Base-by-base conservation (phyloP, 37 sponge, comb jelly and placozoan species). In the Eunapius fragilis region DNA sequence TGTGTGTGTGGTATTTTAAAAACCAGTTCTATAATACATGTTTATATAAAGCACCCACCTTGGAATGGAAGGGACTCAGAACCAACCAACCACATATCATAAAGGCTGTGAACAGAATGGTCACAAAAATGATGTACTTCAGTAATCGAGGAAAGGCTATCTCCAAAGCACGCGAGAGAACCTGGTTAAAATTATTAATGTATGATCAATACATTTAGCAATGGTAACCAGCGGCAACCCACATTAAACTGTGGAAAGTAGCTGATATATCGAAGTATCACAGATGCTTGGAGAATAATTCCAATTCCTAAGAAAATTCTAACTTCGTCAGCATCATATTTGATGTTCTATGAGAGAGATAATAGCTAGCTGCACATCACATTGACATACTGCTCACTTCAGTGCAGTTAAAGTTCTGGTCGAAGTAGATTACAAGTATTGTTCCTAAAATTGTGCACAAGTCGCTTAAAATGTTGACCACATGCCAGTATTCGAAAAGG, bases 191-290 rank as follows among this genome's bases (percentile, higher is more conserved):
- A 17, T 9, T 41, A 2, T 58, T 10, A 19, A 58, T 10, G 58
- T 58, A 58, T 9, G 2, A 5, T 14, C 25, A 31, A 82, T 25
- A 68, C 68, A n/a, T n/a, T n/a, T n/a, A n/a, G n/a, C n/a, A n/a
- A n/a, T 13, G 30, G 17, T 25, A 68, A 31, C 27, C 6, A 27
- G n/a, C 36, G 23, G 25, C 3, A 33, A 33, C 70, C 12, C 27
- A 89, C 89, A 67, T 81, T 50, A 27, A 58, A 85, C 34, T 89
- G 70, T 67, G 80, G 80, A 75, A 89, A 89, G 72, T 83, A 89
- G 85, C 74, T 71, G 45, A 85, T 22, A 45, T 89, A 89, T 47
- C 90, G 38, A 49, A 89, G 85, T 14, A 89, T 85, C 6, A 80
- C 85, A 14, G 23, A 70, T 31, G 85, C 74, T 69, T 89, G 90